Evolutionary conservation across 2,888 invertebrate species (phyloP).

Genomic region (Ochlodes sylvanus): DNA sequence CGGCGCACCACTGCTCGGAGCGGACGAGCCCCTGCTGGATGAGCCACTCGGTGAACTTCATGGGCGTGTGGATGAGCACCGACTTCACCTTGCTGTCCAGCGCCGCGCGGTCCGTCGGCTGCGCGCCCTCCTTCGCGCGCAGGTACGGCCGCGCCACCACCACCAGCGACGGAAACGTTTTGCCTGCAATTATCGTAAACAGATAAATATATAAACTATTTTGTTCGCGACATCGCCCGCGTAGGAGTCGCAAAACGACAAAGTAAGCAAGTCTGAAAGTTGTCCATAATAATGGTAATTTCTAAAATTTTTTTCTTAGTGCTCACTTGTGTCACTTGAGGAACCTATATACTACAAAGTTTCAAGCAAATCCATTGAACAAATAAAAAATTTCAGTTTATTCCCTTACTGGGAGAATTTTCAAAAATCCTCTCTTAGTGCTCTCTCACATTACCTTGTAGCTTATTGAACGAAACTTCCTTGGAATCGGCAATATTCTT

Average conservation of each 20-base stretch:
- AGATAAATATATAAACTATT: too few relatives aligned
- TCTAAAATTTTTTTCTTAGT: too few relatives aligned
- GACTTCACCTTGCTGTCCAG: conserved; percentile 93
- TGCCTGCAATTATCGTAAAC: conserved; percentile 74
- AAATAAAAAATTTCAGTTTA: too few relatives aligned
- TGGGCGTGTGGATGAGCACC: conserved; percentile 91
- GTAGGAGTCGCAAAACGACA: too few relatives aligned
- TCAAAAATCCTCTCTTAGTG: too few relatives aligned
- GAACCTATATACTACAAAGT: too few relatives aligned
- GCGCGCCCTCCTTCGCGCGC: conserved; percentile 87
- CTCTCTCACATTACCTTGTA: conserved; percentile 80
- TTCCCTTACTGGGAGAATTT: too few relatives aligned
- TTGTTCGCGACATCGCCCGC: too few relatives aligned
- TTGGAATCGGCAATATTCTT: conserved; percentile 88
- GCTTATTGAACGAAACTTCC: conserved; percentile 91
- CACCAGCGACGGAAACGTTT: conserved; percentile 94
- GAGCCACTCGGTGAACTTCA: conserved; percentile 95
- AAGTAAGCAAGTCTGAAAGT: too few relatives aligned
- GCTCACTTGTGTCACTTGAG: too few relatives aligned
- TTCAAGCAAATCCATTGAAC: too few relatives aligned
- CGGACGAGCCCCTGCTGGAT: conserved; percentile 93
- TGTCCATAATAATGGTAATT: too few relatives aligned
- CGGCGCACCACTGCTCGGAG: conserved; percentile 91
- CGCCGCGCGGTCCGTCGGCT: conserved; percentile 84
- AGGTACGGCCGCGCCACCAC: conserved; percentile 93